These are phyloP conservation scores for Popillia japonica DNA, from an alignment of 1,140 invertebrate species.

Conservation along the genomic window DNA sequence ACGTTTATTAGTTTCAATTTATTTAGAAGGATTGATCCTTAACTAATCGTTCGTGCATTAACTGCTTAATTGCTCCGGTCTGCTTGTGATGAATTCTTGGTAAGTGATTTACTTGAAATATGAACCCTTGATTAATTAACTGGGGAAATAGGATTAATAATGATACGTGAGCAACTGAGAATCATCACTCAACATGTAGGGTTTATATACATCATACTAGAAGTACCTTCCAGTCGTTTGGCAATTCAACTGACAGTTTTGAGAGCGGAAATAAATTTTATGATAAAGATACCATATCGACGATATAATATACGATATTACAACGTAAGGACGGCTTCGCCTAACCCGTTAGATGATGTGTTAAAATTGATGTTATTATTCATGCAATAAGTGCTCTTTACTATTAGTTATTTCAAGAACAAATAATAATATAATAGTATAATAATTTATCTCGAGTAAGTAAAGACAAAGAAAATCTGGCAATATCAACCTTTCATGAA, in stretches of 20 bases:
- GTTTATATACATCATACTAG: not conserved
- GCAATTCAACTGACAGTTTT: not conserved
- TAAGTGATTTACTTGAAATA: slow-evolving; percentile 16
- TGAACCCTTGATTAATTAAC: slow-evolving; percentile 5
- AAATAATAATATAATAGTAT: too few species aligned
- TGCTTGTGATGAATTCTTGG: not conserved
- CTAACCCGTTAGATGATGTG: too few species aligned
- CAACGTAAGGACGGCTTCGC: too few species aligned
- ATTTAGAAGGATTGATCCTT: not conserved
- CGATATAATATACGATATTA: too few species aligned
- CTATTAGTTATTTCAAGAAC: too few species aligned
- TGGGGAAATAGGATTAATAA: slow-evolving; percentile 9
- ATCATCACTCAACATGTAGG: not conserved
- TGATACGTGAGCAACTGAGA: not conserved
- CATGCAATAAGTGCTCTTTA: too few species aligned
- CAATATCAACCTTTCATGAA: too few species aligned
- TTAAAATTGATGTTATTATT: too few species aligned
- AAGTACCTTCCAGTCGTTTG: not conserved
- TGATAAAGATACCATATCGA: too few species aligned
- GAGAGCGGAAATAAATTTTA: not conserved
- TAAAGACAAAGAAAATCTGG: too few species aligned
- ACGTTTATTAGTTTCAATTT: not conserved
- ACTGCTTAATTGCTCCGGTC: not conserved
- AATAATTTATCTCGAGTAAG: too few species aligned
- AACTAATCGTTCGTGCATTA: not conserved